phyloP scores from a whole-genome alignment of 2,797 vertebrate species.

The Emys orbicularis region DNA sequence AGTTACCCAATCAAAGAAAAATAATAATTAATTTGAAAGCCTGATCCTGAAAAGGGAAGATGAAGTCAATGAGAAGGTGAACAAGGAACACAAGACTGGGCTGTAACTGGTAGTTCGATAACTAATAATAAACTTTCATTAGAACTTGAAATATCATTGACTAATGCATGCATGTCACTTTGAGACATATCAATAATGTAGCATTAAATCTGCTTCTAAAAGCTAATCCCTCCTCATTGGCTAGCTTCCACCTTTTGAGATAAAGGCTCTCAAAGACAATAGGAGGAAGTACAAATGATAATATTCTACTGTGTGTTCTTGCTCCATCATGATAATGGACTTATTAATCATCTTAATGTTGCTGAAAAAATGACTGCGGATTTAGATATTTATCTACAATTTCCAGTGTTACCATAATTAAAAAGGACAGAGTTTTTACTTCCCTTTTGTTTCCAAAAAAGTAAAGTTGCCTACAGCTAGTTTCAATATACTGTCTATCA shows the following conservation, averaged over 20 bases:
- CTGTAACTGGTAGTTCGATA: background rate
- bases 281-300: background rate
- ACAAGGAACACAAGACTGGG: background rate
- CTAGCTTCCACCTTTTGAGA: conserved; percentile 9
- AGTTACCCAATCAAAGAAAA: background rate
- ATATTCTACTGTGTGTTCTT: background rate
- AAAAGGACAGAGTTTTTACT: background rate
- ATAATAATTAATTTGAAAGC: background rate
- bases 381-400: conserved; percentile 1
- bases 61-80: background rate
- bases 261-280: background rate
- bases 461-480: background rate
- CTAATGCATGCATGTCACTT: background rate
- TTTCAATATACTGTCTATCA: background rate
- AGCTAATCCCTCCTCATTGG: background rate
- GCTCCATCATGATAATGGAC: background rate
- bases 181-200: background rate
- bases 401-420: background rate
- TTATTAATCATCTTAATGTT: background rate
- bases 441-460: background rate
- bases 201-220: conserved; percentile 51
- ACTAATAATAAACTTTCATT: background rate
- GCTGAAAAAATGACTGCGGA: background rate
- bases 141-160: background rate
- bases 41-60: background rate